Evolutionary conservation across 2,113 vertebrate genomes (phyloP).

Genomic region (Rousettus leschenaultii): DNA sequence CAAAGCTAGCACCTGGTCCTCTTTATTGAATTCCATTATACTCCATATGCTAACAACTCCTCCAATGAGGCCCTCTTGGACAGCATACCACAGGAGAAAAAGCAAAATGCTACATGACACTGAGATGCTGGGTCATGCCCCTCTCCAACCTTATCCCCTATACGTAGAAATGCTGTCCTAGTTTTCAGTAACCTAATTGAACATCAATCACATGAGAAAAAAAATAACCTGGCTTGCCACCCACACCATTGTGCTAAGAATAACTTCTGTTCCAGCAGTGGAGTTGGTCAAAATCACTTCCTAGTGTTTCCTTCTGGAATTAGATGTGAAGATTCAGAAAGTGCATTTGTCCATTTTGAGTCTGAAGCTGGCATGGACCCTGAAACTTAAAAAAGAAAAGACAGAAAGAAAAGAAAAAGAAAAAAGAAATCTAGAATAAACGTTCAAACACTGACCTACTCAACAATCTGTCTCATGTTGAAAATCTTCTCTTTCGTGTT

Average conservation of each 20-base stretch:
- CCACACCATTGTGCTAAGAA: constrained; percentile 30
- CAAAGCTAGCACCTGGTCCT: constrained; percentile 68
- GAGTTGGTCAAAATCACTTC: constrained; percentile 34
- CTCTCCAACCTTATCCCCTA: neutral
- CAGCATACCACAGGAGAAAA: constrained; percentile 56
- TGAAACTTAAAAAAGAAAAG: constrained; percentile 48
- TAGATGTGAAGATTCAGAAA: constrained; percentile 56
- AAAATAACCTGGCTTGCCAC: neutral
- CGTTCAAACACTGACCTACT: neutral
- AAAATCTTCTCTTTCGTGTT: neutral
- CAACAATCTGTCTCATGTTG: neutral
- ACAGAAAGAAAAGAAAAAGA: constrained; percentile 5
- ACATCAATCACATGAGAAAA: constrained; percentile 31
- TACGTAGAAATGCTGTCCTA: constrained; percentile 48
- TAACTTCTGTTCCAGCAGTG: neutral
- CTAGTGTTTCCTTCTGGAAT: neutral
- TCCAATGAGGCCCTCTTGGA: constrained; percentile 58
- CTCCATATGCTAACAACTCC: constrained; percentile 26
- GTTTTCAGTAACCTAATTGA: constrained; percentile 63
- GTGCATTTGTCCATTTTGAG: neutral
- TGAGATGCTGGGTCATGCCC: constrained; percentile 21
- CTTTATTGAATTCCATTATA: constrained; percentile 61
- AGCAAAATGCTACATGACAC: constrained; percentile 19
- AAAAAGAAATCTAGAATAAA: neutral
- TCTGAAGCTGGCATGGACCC: neutral